Base-by-base conservation (phyloP, 2,888 invertebrate species). In the Noctua comes region DNA sequence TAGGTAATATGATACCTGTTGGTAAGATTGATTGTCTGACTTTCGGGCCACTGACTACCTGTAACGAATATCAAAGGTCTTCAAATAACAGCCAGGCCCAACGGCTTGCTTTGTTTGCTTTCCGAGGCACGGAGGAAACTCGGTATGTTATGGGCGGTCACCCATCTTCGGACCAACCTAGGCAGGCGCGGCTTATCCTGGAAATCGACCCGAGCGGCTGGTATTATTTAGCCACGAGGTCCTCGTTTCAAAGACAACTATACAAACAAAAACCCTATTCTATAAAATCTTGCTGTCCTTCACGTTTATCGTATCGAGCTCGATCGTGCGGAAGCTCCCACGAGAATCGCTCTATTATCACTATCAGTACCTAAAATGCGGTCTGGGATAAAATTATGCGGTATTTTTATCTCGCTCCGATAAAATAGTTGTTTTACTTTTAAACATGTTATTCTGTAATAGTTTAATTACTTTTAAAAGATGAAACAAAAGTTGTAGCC, bases 321-420 rank as follows among this genome's bases (percentile, higher is more conserved):
- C 21, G 57, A 69, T 68, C 54, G 64, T 68, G 73, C 84, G 87
- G 82, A 79, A 80, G 85, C 83, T 90, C 90, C 89, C 91, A 90
- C 85, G 91, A 86, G 90, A 89, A 87, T 59, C 11, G 57, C 24
- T 82, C 76, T 69, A 48, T 48, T 84, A 84, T 84, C 84, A 78
- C 46, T 85, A 86, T 86, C 83, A 27, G 59, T 57, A 80, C 69
- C 74, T 86, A 89, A 85, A 88, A 85, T 91, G 91, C 72, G 91
- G 91, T 89, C 69, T 74, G 77, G 78, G 86, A 86, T 83, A 88
- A 83, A 81, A 73, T 69, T 13, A 27, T 87, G 87, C 78, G 88
- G 88, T 85, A 66, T 48, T 79, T 76, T 81, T 86, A 86, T 84
- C 75, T 69, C 54, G 3, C 24, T 16, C 2, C 40, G 80, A 83